phyloP scores from a whole-genome alignment of 2,888 invertebrate genomes.

The Drosophila nigricruria region DNA sequence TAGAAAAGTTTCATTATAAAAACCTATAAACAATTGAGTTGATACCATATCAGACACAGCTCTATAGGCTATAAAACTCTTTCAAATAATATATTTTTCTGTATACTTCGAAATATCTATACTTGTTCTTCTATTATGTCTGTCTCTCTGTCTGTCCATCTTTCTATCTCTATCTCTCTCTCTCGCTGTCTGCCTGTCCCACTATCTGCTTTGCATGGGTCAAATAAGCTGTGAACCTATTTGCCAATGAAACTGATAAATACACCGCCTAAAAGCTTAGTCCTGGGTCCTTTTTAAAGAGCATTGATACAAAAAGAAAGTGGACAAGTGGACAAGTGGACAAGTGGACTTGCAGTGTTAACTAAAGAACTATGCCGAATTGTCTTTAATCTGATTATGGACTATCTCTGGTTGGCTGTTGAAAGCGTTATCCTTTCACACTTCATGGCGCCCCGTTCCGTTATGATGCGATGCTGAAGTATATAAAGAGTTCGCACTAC shows the following conservation, averaged over 20 bases:
- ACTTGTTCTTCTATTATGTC: no score
- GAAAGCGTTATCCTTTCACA: slow-evolving; percentile 19
- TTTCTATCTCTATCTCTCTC: not conserved
- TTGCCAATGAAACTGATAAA: not conserved
- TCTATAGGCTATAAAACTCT: no score
- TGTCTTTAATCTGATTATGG: slow-evolving; percentile 8
- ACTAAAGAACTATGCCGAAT: slow-evolving; percentile 7
- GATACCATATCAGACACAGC: no score
- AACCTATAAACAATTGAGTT: no score
- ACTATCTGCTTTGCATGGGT: not conserved
- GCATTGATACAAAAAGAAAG: not conserved
- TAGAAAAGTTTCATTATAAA: no score
- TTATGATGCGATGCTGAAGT: slow-evolving; percentile 3
- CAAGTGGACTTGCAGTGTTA: not conserved
- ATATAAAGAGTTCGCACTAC: slow-evolving; percentile 4
- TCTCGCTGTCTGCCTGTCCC: not conserved
- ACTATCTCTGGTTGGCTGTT: slow-evolving; percentile 1
- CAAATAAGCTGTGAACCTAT: not conserved
- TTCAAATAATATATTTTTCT: no score
- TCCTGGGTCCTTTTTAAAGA: not conserved
- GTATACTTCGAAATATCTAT: no score
- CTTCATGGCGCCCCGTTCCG: not conserved
- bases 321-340: not conserved
- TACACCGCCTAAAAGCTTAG: not conserved
- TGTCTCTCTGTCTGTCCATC: no score